Evolutionary conservation across 2,888 invertebrate species (phyloP).

Genomic region (Autographa pulchrina): DNA sequence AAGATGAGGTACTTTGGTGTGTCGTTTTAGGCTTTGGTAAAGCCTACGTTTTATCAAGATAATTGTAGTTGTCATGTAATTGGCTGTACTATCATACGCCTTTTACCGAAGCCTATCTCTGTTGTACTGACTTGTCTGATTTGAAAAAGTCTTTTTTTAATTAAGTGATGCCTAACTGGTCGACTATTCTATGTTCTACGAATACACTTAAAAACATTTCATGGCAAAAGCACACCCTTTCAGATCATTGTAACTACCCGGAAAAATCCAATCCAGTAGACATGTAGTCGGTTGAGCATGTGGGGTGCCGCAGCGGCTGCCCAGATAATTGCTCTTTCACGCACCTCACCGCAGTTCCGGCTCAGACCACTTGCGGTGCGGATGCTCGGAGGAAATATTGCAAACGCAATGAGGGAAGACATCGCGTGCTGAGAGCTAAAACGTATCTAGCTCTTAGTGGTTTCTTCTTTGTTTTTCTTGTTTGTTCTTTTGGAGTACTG

Average conservation of each 20-base stretch:
- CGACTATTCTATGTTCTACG: too few relatives aligned
- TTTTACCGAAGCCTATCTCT: neutral
- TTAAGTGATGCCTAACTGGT: too few relatives aligned
- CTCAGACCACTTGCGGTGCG: constrained; percentile 29
- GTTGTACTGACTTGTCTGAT: neutral
- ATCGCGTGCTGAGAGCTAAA: constrained; percentile 14
- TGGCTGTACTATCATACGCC: too few relatives aligned
- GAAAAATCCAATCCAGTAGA: constrained; percentile 32
- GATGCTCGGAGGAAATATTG: constrained; percentile 15
- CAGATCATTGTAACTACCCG: constrained; percentile 13
- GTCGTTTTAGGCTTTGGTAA: neutral
- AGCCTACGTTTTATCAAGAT: neutral
- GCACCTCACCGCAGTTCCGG: constrained; percentile 50
- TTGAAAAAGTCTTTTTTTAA: neutral
- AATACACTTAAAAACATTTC: neutral
- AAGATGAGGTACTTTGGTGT: neutral
- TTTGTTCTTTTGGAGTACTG: neutral
- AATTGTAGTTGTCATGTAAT: neutral
- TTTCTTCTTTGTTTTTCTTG: neutral
- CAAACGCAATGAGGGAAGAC: constrained; percentile 24
- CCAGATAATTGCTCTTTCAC: constrained; percentile 51
- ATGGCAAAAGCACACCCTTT: neutral
- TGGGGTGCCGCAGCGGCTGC: constrained; percentile 27
- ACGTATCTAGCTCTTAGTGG: neutral
- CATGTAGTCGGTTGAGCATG: constrained; percentile 29